Evolutionary conservation across 1,140 invertebrate genomes (phyloP).

Genomic region (Polypedilum vanderplanki): DNA sequence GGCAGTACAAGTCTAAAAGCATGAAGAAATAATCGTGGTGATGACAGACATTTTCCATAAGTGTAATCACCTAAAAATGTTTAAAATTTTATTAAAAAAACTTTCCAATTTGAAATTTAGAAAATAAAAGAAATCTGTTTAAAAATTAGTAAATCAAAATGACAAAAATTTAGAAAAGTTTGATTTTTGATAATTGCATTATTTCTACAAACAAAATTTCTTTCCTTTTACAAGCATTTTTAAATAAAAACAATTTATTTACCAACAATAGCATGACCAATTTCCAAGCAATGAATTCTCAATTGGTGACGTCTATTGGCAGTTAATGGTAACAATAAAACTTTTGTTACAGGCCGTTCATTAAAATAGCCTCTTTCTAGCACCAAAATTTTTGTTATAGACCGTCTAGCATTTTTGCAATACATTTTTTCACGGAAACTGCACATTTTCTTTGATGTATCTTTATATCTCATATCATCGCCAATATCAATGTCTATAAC

Average conservation of each 20-base stretch:
- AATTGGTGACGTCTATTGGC: slow-evolving; percentile 65
- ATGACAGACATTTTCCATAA: slow-evolving; percentile 54
- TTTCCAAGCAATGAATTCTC: slow-evolving; percentile 60
- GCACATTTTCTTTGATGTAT: slow-evolving; percentile 57
- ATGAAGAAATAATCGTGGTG: slow-evolving; percentile 70
- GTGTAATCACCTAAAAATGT: slow-evolving; percentile 59
- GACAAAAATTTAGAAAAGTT: too few species aligned
- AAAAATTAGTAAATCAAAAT: too few species aligned
- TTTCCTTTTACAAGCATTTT: too few species aligned
- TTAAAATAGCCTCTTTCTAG: slow-evolving; percentile 60
- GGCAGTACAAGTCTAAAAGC: slow-evolving; percentile 47
- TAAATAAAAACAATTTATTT: too few species aligned
- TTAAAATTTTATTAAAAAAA: too few species aligned
- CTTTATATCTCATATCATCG: slow-evolving; percentile 47
- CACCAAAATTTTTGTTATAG: slow-evolving; percentile 55
- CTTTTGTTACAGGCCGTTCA: slow-evolving; percentile 59
- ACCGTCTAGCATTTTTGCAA: slow-evolving; percentile 48
- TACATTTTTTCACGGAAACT: slow-evolving; percentile 42
- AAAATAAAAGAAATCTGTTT: too few species aligned
- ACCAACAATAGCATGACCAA: slow-evolving; percentile 68
- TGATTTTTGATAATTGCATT: too few species aligned
- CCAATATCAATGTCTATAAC: slow-evolving; percentile 56
- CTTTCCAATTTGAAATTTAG: too few species aligned
- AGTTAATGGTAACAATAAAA: slow-evolving; percentile 59
- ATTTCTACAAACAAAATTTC: too few species aligned